Base-by-base conservation (phyloP, 2,888 invertebrate genomes). In the Drosophila picticornis region DNA sequence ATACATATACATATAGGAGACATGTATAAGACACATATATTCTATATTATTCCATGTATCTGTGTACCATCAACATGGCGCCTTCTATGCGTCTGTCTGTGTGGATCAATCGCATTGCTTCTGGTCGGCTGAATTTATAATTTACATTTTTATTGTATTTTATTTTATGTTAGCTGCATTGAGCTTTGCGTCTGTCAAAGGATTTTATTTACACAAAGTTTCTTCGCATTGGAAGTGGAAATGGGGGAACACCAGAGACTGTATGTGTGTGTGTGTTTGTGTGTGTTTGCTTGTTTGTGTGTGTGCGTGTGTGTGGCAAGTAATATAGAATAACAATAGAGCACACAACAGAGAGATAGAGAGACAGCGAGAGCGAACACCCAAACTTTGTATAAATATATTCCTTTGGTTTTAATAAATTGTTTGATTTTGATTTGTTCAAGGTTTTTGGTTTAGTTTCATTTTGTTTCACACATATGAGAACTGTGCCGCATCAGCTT, bases 191-290 rank as follows among this genome's bases (percentile, higher is more conserved):
- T 72, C 75, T 68, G 63, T 77, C 90, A 90, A 92, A 92, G 92
- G 92, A 92, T 88, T 92, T 92, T 92, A 92, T 92, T 92, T 92
- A 92, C 92, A 92, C 92, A 92, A 92, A 92, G 92, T 92, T 92
- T 85, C 77, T 80, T 69, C 65, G 76, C 67, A 70, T 61, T 68
- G 75, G 67, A 62, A 72, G 84, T 78, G 75, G 68, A 72, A 56
- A 64, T 46, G 48, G 64, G 68, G 68, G 29, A 46, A 46, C 25
- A 46, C 46, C 46, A 40, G 29, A 58, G 48, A 51, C 38, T 31
- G 36, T 60, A 51, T 53, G 63, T 64, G 62, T 56, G 58, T 56
- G 46, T 64, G 31, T 62, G 29, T 40, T 19, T 46, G 46, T 32
- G 31, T 52, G 31, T 11, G 38, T 53, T 43, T 27, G 59, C n/a